These are phyloP conservation scores for Emys orbicularis DNA, from an alignment of 2,797 vertebrate species.

Conservation along the genomic window DNA sequence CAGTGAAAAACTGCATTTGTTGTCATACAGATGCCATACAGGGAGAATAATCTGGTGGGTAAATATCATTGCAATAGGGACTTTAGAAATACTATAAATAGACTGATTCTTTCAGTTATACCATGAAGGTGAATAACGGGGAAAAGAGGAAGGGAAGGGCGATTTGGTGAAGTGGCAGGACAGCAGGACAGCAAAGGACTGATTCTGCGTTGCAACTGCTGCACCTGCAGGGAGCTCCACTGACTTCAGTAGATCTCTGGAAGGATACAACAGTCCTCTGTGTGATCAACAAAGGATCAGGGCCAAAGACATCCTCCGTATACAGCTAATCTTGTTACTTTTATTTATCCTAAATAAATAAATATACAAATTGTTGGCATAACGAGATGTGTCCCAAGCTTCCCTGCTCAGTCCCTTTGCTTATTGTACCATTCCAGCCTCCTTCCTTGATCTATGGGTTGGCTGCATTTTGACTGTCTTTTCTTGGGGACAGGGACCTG, in stretches of 20 bases:
- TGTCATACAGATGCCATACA: fast-evolving
- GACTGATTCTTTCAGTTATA: neutral
- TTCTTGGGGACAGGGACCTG: neutral
- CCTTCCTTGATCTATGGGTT: neutral
- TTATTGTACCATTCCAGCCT: neutral
- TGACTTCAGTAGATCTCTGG: slow-evolving; percentile 30
- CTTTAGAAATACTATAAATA: neutral
- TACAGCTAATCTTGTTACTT: neutral
- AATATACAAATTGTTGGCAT: neutral
- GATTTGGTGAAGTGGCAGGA: neutral
- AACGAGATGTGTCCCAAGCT: neutral
- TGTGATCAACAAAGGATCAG: neutral
- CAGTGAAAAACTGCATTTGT: neutral
- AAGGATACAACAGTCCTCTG: neutral
- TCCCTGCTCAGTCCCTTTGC: neutral
- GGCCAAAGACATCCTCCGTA: neutral
- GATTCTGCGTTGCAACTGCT: neutral
- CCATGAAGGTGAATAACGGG: neutral
- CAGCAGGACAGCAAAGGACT: fast-evolving
- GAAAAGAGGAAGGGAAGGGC: neutral
- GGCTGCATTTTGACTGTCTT: neutral
- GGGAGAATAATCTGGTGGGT: neutral
- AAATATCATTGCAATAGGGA: neutral
- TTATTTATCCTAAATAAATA: neutral
- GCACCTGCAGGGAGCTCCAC: neutral